A percentile compares a stretch with the other conserved stretches of the same genome.
Evolutionary conservation across 1,140 invertebrate species (phyloP).

Genomic region (Schlechtendalia chinensis): DNA sequence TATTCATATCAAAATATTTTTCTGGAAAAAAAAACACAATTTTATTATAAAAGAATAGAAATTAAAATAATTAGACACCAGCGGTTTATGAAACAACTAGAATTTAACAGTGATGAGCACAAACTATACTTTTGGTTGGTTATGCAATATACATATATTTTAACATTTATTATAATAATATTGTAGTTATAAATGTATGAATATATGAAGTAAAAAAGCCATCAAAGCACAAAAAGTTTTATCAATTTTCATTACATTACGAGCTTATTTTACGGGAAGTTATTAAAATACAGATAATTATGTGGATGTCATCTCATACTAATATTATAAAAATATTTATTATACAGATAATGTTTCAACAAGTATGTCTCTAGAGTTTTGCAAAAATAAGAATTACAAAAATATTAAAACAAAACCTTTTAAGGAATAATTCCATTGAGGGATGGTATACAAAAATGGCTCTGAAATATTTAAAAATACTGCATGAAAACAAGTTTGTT

Average conservation of each 20-base stretch:
- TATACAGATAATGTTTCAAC: too few relatives aligned
- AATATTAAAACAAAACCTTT: not conserved
- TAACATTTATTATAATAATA: too few relatives aligned
- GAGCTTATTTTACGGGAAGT: not conserved
- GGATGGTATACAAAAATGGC: not conserved
- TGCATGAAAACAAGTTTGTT: not conserved
- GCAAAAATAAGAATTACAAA: not conserved
- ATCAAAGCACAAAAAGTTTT: not conserved
- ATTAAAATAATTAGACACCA: not conserved
- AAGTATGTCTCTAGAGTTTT: not conserved
- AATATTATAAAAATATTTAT: too few relatives aligned
- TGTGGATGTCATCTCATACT: too few relatives aligned
- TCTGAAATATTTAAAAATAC: conserved; percentile 13
- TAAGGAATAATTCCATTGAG: not conserved
- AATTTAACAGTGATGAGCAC: conserved; percentile 35
- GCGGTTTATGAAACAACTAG: not conserved
- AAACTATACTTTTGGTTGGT: conserved; percentile 17
- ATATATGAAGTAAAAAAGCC: not conserved
- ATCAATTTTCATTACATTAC: not conserved
- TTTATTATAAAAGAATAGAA: not conserved
- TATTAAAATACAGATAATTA: not conserved
- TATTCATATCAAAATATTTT: conserved; percentile 99
- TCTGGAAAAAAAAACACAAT: conserved; percentile 61
- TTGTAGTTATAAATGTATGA: too few relatives aligned
- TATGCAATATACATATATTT: not conserved